Base-by-base conservation (phyloP, 2,888 invertebrate species). In the Ypsolopha scabrella region DNA sequence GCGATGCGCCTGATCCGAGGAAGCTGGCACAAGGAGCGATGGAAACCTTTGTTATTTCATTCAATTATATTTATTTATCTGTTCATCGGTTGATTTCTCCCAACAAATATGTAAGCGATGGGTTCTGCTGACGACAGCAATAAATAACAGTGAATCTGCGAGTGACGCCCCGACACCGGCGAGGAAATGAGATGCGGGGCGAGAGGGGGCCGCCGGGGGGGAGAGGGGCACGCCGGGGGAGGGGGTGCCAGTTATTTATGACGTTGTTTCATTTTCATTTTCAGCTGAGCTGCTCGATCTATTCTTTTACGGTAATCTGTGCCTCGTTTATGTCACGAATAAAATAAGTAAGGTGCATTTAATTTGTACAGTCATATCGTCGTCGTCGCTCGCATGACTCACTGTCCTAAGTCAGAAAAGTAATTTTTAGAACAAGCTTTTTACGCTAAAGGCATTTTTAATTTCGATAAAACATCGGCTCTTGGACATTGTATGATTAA, bases 221-320 rank as follows among this genome's bases (percentile, higher is more conserved):
- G 41, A 45, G 49, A 51, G 45, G 45, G 39, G 49, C 43, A 41
- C 41, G 48, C 45, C 14, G 24, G 51, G 39, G 38, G 9, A 38
- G 24, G 41, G 33, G 46, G 13, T 10, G 44, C 34, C 34, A 35
- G 48, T 51, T 53, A 53, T 53, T 53, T 53, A 51, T 53, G 39
- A 51, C 51, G 45, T 53, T 51, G 53, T 53, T 53, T 53, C 49
- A 51, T 48, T 51, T 53, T 53, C 53, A 53, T 53, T 53, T 53
- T 48, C 53, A 43, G 44, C 9, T 48, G 46, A 45, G 51, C 47
- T 36, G 49, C 48, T 48, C 39, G 48, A 37, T 51, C 48, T 51
- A 47, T 53, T 48, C 53, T 48, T 51, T 41, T 48, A 8, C 43
- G 41, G 8, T 39, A 36, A 39, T 36, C 13, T 33, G 45, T 51